These are phyloP conservation scores for Chiroxiphia lanceolata DNA, from an alignment of 2,797 vertebrate genomes.

Conservation along the genomic window DNA sequence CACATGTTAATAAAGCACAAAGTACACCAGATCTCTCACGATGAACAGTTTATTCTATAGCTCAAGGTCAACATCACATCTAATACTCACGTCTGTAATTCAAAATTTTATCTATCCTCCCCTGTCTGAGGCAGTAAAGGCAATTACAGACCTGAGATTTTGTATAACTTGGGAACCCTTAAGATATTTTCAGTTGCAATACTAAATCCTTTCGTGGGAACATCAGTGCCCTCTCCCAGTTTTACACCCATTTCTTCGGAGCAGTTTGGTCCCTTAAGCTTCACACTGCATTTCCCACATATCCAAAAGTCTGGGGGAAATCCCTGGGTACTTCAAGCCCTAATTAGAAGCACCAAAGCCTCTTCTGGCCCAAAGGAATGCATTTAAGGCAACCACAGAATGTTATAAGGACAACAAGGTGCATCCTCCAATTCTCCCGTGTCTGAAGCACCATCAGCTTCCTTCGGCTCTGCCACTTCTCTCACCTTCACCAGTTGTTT, in stretches of 20 bases:
- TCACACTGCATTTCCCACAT: background rate
- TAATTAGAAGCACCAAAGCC: background rate
- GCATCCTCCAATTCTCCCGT: background rate
- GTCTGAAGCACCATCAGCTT: background rate
- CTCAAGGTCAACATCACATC: constrained; percentile 47
- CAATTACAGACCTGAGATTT: background rate
- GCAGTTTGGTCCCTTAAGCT: background rate
- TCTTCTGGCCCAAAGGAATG: background rate
- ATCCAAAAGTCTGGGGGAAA: background rate
- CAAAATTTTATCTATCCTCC: background rate
- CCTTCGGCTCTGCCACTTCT: background rate
- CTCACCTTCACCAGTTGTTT: background rate
- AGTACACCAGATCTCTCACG: background rate
- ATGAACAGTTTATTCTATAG: constrained; percentile 24
- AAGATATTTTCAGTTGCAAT: background rate
- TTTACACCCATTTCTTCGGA: background rate
- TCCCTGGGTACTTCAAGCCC: background rate
- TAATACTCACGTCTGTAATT: background rate
- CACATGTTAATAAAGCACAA: constrained; percentile 39
- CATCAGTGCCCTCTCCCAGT: background rate
- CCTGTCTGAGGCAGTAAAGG: background rate
- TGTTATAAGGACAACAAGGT: accelerated
- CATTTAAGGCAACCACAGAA: background rate
- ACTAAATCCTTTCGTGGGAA: background rate
- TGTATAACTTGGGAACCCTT: background rate